Percentiles rank a stretch among this genome's conserved stretches.
phyloP scores from a whole-genome alignment of 1,140 invertebrate genomes.

The Zaprionus capensis region DNA sequence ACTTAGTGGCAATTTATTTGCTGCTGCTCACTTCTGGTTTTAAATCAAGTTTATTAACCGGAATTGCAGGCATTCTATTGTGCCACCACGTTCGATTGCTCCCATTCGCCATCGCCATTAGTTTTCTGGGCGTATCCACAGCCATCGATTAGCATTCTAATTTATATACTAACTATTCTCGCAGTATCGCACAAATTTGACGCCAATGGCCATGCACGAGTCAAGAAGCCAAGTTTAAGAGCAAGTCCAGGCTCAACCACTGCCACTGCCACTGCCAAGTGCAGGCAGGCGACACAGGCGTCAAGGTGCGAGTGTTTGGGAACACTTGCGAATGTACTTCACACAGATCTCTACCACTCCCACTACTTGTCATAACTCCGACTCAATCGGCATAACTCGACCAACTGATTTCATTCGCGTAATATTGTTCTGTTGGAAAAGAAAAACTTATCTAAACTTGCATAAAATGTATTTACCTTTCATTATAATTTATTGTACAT shows the following conservation, averaged over 20 bases:
- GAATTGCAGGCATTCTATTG: constrained; percentile 66
- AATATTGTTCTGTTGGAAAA: too few species aligned
- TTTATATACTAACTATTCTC: constrained; percentile 72
- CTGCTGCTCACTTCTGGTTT: constrained; percentile 77
- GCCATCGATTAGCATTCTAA: constrained; percentile 81
- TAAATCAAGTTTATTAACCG: constrained; percentile 83
- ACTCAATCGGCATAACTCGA: neutral
- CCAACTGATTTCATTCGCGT: neutral
- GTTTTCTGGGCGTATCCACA: constrained; percentile 75
- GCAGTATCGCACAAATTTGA: constrained; percentile 59
- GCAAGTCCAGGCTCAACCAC: constrained; percentile 12
- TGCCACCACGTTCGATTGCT: constrained; percentile 24
- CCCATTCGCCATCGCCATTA: constrained; percentile 35
- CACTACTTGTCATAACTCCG: constrained; percentile 6
- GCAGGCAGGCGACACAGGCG: constrained; percentile 5
- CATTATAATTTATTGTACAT: too few species aligned
- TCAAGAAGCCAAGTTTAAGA: constrained; percentile 49
- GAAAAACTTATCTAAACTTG: too few species aligned
- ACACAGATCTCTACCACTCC: neutral
- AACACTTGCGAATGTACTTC: neutral
- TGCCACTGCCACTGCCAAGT: constrained; percentile 33
- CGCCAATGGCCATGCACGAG: constrained; percentile 74
- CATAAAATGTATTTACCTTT: too few species aligned
- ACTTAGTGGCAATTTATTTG: constrained; percentile 78
- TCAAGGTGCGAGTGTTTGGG: neutral